These are phyloP conservation scores for Euzetes globulus DNA, from an alignment of 2,888 invertebrate species.

Conservation along the genomic window DNA sequence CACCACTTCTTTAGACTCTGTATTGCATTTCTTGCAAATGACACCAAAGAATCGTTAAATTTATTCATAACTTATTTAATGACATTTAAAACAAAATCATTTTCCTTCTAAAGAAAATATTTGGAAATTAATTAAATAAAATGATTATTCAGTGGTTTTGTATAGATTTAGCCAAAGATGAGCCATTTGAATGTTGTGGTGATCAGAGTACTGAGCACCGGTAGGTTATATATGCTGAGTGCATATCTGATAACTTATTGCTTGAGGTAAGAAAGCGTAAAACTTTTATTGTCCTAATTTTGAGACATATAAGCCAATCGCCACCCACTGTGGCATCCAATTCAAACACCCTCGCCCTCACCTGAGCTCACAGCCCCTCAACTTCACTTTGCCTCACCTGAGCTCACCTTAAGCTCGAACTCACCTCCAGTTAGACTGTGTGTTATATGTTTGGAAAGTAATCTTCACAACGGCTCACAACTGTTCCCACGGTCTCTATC, in stretches of 20 bases:
- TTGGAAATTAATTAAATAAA: too few relatives aligned
- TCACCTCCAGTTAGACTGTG: not conserved
- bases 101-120: too few relatives aligned
- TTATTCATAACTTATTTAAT: too few relatives aligned
- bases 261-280: conserved; percentile 30
- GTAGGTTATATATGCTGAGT: not conserved
- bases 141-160: too few relatives aligned
- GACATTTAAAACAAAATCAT: too few relatives aligned
- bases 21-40: too few relatives aligned
- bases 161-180: not conserved
- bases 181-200: not conserved
- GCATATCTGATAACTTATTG: conserved; percentile 30
- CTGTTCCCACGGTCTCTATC: conserved; percentile 33
- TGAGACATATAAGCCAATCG: conserved; percentile 26
- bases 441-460: conserved; percentile 3
- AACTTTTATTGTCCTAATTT: conserved; percentile 31
- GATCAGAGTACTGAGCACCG: conserved; percentile 5
- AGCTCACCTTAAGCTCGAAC: conserved; percentile 13
- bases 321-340: conserved; percentile 31
- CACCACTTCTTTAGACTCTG: too few relatives aligned
- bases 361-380: not conserved
- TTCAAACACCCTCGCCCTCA: conserved; percentile 30
- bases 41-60: too few relatives aligned
- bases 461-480: conserved; percentile 6
- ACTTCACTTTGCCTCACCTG: conserved; percentile 19